Conservation (phyloP, 2,888 invertebrate genomes). For the Latheticus oryzae region DNA sequence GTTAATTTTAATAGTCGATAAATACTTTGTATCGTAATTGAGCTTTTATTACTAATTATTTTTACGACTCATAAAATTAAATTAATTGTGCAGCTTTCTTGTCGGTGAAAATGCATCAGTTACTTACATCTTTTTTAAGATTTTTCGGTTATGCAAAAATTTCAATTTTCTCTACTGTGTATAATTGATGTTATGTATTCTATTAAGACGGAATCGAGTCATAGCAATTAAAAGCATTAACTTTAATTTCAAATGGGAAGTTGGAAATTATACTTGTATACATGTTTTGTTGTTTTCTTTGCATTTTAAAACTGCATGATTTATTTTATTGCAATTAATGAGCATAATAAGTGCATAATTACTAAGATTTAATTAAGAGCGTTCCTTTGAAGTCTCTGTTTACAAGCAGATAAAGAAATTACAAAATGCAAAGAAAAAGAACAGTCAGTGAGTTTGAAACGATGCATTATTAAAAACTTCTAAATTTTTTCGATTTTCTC, state of each 20-base stretch:
- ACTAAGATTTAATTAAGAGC: constrained; percentile 44
- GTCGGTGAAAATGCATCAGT: constrained; percentile 26
- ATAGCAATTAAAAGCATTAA: constrained; percentile 31
- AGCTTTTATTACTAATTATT: constrained; percentile 39
- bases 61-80: constrained; percentile 41
- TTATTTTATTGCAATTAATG: constrained; percentile 47
- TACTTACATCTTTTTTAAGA: constrained; percentile 8
- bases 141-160: no score
- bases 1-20: constrained; percentile 34
- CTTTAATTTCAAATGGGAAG: constrained; percentile 38
- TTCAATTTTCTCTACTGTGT: constrained; percentile 9
- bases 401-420: background rate
- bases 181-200: constrained; percentile 7
- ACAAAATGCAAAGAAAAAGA: constrained; percentile 6
- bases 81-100: constrained; percentile 32
- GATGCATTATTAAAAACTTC: no score
- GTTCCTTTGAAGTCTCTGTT: constrained; percentile 39
- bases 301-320: constrained; percentile 23
- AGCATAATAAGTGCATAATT: constrained; percentile 45
- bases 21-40: constrained; percentile 41
- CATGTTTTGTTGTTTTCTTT: constrained; percentile 19
- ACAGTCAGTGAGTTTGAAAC: no score
- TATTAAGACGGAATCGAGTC: constrained; percentile 8
- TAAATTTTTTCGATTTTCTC: constrained; percentile 22
- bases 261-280: constrained; percentile 21